Evolutionary conservation across 2,797 vertebrate genomes (phyloP).

Genomic region (Thalassophryne amazonica): DNA sequence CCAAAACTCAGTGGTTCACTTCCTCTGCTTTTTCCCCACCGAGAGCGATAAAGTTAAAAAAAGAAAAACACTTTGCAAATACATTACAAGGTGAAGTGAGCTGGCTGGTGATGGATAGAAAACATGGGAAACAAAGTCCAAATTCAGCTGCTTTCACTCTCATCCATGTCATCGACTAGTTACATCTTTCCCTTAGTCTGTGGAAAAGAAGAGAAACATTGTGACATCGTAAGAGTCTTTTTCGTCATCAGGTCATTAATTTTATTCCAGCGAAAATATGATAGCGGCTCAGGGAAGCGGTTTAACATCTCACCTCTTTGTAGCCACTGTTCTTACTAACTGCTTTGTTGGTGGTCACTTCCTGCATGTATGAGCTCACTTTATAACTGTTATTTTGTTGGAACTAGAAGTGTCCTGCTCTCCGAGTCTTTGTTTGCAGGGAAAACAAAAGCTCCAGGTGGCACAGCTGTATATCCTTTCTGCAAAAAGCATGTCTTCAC

Average conservation of each 20-base stretch:
- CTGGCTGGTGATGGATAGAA: not conserved
- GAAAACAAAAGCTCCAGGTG: not conserved
- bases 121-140: not conserved
- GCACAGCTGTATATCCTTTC: not conserved
- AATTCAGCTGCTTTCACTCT: not conserved
- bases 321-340: not conserved
- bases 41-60: not conserved
- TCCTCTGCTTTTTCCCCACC: not conserved
- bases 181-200: too few species aligned
- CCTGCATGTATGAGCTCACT: not conserved
- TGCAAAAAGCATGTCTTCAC: not conserved
- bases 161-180: not conserved
- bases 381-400: not conserved
- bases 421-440: not conserved
- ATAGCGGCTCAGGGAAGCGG: not conserved
- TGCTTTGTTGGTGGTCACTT: not conserved
- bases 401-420: not conserved
- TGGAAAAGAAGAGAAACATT: not conserved
- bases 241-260: not conserved
- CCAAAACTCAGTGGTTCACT: not conserved
- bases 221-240: not conserved
- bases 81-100: not conserved
- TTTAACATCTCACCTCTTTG: not conserved
- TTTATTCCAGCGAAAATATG: not conserved
- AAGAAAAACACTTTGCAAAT: not conserved